Evolutionary conservation across 2,113 vertebrate genomes (phyloP).

Genomic region (Chaetorhynchus papuensis): DNA sequence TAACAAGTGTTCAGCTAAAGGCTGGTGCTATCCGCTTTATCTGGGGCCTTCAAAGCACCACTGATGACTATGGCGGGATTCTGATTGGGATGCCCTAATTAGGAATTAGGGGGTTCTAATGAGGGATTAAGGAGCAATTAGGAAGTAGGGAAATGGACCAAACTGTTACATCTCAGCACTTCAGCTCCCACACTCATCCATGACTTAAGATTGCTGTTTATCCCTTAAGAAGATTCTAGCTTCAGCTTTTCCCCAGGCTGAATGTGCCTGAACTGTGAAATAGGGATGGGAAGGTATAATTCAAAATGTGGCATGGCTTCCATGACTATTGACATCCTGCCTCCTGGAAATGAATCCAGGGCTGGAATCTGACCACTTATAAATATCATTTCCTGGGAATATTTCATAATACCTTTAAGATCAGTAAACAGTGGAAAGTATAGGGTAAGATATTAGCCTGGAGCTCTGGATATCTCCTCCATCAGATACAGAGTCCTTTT

Average conservation of each 20-base stretch:
- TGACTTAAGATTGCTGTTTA: constrained; percentile 40
- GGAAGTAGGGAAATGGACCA: not conserved
- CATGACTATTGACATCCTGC: not conserved
- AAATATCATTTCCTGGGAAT: not conserved
- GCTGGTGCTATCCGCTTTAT: not conserved
- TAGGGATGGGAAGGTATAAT: not conserved
- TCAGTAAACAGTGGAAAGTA: not conserved
- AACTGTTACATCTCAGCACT: not conserved
- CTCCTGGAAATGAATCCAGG: not conserved
- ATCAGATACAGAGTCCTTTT: not conserved
- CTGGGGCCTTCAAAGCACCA: not conserved
- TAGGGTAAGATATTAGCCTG: not conserved
- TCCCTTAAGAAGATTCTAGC: constrained; percentile 35
- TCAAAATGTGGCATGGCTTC: not conserved
- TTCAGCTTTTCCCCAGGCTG: constrained; percentile 4
- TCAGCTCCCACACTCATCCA: not conserved
- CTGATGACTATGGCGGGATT: not conserved
- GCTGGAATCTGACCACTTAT: not conserved
- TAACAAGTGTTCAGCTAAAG: not conserved
- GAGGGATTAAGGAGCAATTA: not conserved
- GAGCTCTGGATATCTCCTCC: not conserved
- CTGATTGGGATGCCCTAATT: not conserved
- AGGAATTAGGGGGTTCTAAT: constrained; percentile 19
- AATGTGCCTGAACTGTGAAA: not conserved
- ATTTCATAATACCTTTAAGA: not conserved